Percentiles rank a stretch among this genome's conserved stretches.
Evolutionary conservation across 1,140 invertebrate genomes (phyloP).

Genomic region (Anagrus nilaparvatae): DNA sequence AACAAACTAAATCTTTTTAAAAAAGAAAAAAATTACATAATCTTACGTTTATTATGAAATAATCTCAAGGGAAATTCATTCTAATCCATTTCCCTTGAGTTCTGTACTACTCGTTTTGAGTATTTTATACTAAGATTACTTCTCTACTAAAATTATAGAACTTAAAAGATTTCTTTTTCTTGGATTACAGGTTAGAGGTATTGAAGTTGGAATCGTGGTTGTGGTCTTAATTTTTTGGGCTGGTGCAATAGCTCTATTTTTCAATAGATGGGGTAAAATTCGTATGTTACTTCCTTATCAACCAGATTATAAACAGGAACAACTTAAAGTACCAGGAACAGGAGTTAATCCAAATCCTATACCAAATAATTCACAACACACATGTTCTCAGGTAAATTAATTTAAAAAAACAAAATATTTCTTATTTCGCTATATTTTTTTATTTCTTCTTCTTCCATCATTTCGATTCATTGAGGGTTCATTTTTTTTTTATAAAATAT

Average conservation of each 20-base stretch:
- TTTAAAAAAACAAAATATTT: slow-evolving; percentile 3
- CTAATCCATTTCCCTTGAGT: too few relatives aligned
- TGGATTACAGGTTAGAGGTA: slow-evolving; percentile 65
- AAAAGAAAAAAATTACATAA: too few relatives aligned
- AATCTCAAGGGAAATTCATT: slow-evolving; percentile 5
- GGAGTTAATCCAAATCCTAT: slow-evolving; percentile 47
- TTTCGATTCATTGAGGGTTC: too few relatives aligned
- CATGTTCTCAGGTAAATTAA: slow-evolving; percentile 50
- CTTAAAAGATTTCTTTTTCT: too few relatives aligned
- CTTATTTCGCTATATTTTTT: too few relatives aligned
- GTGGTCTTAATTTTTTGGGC: slow-evolving; percentile 79
- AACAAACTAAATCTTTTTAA: too few relatives aligned
- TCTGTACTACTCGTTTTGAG: too few relatives aligned
- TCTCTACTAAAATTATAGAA: too few relatives aligned
- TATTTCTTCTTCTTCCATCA: too few relatives aligned
- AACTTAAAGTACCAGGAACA: slow-evolving; percentile 68
- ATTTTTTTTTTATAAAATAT: too few relatives aligned
- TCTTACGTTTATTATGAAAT: slow-evolving; percentile 12
- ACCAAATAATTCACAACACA: slow-evolving; percentile 40
- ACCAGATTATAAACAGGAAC: slow-evolving; percentile 80
- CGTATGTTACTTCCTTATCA: slow-evolving; percentile 86
- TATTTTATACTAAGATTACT: too few relatives aligned
- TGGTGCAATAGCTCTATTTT: slow-evolving; percentile 78
- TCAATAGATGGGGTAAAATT: slow-evolving; percentile 88
- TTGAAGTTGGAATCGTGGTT: slow-evolving; percentile 79